Evolutionary conservation across 92 coral and sea anemone genomes (phyloP).

Genomic region (Umimayanthus kanabou): DNA sequence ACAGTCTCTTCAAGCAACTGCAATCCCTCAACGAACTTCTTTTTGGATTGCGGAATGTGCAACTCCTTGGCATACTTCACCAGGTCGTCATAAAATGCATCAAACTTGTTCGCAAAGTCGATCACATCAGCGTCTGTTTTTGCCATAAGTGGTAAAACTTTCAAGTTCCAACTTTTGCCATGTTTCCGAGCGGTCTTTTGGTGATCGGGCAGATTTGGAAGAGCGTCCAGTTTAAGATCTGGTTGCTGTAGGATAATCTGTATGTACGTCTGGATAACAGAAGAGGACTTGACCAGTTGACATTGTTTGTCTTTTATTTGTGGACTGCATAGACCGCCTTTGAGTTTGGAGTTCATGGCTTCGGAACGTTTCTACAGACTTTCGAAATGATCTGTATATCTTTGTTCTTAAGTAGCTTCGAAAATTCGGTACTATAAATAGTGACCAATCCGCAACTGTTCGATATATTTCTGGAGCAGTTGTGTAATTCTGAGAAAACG

Average conservation of each 20-base stretch:
- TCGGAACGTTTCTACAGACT: not conserved
- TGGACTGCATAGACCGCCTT: constrained; percentile 14
- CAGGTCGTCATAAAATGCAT: constrained; percentile 37
- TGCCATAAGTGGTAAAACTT: constrained; percentile 20
- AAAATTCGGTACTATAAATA: not conserved
- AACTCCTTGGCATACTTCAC: constrained; percentile 38
- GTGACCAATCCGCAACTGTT: not conserved
- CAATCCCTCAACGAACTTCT: too few relatives aligned
- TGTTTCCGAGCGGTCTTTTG: constrained; percentile 35
- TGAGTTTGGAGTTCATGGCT: constrained; percentile 23
- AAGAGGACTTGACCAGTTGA: not conserved
- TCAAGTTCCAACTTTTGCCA: constrained; percentile 23
- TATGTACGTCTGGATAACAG: constrained; percentile 37
- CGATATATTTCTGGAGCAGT: not conserved
- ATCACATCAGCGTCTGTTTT: constrained; percentile 42
- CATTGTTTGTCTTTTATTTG: not conserved
- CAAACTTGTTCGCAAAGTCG: constrained; percentile 40
- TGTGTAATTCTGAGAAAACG: not conserved
- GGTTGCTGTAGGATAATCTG: constrained; percentile 29
- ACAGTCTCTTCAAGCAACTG: too few relatives aligned
- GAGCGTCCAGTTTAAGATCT: constrained; percentile 32
- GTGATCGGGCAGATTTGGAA: constrained; percentile 26
- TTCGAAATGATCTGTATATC: not conserved
- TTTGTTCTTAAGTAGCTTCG: not conserved
- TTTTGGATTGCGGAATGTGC: not conserved